Conservation (phyloP, 2,113 vertebrate genomes). For the Theristicus caerulescens region DNA sequence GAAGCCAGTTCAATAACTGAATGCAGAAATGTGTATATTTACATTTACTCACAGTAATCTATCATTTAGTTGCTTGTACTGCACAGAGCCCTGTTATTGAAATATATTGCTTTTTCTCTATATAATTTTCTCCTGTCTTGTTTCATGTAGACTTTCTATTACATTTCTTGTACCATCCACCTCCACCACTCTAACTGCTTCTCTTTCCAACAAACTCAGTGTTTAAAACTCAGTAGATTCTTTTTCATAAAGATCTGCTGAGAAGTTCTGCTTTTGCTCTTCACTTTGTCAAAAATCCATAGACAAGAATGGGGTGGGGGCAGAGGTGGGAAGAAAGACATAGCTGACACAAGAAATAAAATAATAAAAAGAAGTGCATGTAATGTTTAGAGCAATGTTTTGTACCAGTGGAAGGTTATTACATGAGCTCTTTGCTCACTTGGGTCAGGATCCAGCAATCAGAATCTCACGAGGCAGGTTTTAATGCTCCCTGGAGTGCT, state of each 20-base stretch:
- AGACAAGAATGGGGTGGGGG: neutral
- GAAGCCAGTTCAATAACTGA: slow-evolving; percentile 34
- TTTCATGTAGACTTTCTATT: neutral
- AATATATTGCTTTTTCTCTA: slow-evolving; percentile 8
- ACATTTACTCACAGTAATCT: slow-evolving; percentile 19
- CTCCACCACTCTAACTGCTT: neutral
- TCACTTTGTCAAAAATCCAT: neutral
- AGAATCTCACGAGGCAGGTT: neutral
- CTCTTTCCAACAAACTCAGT: neutral
- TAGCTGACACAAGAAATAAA: neutral
- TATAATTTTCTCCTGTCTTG: slow-evolving; percentile 19
- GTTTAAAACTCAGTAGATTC: neutral
- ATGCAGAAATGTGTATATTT: slow-evolving; percentile 24
- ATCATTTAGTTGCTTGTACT: slow-evolving; percentile 17
- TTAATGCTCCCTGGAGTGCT: neutral
- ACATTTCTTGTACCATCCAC: neutral
- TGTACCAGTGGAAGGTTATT: neutral
- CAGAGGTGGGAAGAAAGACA: neutral
- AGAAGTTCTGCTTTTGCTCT: neutral
- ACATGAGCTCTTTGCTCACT: neutral
- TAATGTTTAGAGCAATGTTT: neutral
- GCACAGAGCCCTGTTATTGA: neutral
- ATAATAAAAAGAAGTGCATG: neutral
- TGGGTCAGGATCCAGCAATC: neutral
- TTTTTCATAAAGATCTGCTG: neutral